A percentile compares a stretch with the other conserved stretches of the same genome.
These are phyloP conservation scores for Plotosus lineatus DNA, from an alignment of 2,113 vertebrate species.

Conservation along the genomic window DNA sequence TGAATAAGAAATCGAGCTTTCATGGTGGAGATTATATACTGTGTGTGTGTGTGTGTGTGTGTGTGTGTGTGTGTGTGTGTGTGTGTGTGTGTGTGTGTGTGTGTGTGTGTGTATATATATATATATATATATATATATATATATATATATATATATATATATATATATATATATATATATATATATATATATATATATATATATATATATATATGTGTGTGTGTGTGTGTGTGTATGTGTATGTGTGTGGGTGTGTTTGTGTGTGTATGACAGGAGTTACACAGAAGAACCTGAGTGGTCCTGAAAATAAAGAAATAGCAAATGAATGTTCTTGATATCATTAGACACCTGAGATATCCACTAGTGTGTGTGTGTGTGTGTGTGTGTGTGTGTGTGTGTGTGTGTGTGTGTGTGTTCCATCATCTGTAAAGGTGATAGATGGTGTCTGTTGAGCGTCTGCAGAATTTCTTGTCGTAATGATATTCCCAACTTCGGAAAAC, in stretches of 20 bases:
- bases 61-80: no score
- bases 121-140: background rate
- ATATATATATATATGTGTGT: no score
- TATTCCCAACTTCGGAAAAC: constrained; percentile 4
- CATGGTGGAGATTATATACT: no score
- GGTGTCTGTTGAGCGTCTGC: background rate
- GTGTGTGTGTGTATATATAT: background rate
- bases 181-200: no score
- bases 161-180: background rate
- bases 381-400: background rate
- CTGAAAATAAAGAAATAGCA: background rate
- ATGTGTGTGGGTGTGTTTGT: no score
- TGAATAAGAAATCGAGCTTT: no score
- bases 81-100: no score
- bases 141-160: no score
- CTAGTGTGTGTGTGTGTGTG: background rate
- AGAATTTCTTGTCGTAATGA: background rate
- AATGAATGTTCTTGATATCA: background rate
- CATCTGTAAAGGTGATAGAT: constrained; percentile 10
- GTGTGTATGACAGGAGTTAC: background rate
- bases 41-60: no score
- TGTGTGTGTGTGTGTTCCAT: background rate
- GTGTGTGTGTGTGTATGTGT: no score
- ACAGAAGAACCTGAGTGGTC: background rate
- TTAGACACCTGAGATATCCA: background rate